Base-by-base conservation (phyloP, 1,140 invertebrate genomes). In the Euwallacea fornicatus region DNA sequence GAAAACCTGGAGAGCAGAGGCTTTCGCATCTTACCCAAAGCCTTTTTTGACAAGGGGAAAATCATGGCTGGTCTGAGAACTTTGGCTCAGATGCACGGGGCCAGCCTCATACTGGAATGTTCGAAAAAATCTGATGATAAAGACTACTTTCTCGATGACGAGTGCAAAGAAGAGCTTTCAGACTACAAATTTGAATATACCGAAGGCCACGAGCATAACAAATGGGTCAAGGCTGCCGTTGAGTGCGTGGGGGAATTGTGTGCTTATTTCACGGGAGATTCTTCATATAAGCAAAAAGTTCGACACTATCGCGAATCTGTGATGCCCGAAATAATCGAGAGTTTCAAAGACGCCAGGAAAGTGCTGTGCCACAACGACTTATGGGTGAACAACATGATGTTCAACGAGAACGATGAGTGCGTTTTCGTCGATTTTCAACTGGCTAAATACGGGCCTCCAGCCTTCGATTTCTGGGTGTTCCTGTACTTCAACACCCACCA, bases 381-480 rank as follows among this genome's bases (percentile, higher is more conserved):
- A 50, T 50, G 46, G 46, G 15, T 7, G n/a, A 71, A 71, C 13
- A 71, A 71, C 56, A 16, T 71, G 2, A 71, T 71, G 55, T 71
- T 71, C 42, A 59, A 71, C 10, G 61, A 71, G 16, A 64, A 58
- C 3, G 46, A 65, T 43, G 61, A 71, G 2, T 65, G 69, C 53
- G 11, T 71, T 11, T 33, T 71, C 10, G 42, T 71, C 8, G 69
- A 71, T 21, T 71, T 58, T 60, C 69, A 71, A 33, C 41, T 71
- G 33, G 50, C 69, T 42, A 71, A 54, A 58, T 71, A 71, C 55
- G 47, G 21, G 0, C 69, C 69, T 41, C 69, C 69, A 3, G 61
- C 53, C 21, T 65, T 42, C 47, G 69, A 71, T 42, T 15, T 71
- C 15, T 54, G 53, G 16, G 11, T 71, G 10, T 43, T 58, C n/a